Evolutionary conservation across 2,113 vertebrate species (phyloP), one percentile per base, ranked within the genome.

Genomic region (Epinephelus fuscoguttatus): DNA sequence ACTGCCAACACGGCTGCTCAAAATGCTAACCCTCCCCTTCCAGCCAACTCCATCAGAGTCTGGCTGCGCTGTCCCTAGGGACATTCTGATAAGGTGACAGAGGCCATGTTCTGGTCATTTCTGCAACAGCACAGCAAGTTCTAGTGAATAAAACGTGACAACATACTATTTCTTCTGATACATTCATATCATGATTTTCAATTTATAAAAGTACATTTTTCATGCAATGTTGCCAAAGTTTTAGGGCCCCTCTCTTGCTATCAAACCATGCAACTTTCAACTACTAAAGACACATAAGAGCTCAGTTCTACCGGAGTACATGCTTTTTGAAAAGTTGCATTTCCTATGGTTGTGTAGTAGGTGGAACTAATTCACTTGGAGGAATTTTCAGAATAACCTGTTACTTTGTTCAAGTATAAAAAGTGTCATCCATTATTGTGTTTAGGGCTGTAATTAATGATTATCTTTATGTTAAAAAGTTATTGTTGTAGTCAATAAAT

Each of bases 21-120:
- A 33, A 71, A 18, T 23, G 69, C 21, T 0, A 53, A 56, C 27
- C 56, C 70, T 5, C 21, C 66, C 18, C 53, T 25, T 6, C 81
- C 80, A 1, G 4, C 56, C 55, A 97, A 96, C 21, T 93, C 96
- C 52, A 89, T 96, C 84, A 95, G 87, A 50, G 92, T 92, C 70
- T 97, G 97, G 97, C 97, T 97, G 86, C 95, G 94, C 87, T 99
- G 97, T 67, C 94, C 95, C 40, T 95, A 95, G 80, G 57, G 84
- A 57, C 82, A n/a, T 5, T 49, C 53, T n/a, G 23, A 62, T n/a
- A 23, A 52, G 62, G 9, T 27, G 25, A 23, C 12, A 0, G 37
- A 27, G 4, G 12, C 2, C n/a, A 17, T 23, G 13, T 4, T 57
- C 42, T 49, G 11, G 4, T 33, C 19, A 60, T 56, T 47, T 64